These are phyloP conservation scores for Delphinapterus leucas DNA, from an alignment of 2,113 vertebrate genomes.

Conservation along the genomic window DNA sequence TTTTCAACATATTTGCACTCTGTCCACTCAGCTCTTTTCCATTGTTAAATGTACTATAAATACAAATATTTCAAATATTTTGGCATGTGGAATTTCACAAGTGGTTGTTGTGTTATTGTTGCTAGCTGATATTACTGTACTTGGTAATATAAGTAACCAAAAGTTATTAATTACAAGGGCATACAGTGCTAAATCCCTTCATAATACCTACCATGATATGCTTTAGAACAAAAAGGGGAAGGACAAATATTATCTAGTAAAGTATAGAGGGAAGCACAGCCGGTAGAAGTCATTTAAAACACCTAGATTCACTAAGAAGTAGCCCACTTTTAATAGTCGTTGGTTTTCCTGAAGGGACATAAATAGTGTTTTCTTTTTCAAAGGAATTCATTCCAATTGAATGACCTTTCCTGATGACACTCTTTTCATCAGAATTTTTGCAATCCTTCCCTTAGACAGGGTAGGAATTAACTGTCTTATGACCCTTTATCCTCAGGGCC, in stretches of 20 bases:
- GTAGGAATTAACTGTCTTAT: neutral
- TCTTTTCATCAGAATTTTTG: neutral
- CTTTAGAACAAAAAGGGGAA: slow-evolving; percentile 14
- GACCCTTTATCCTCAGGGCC: neutral
- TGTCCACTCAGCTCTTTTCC: neutral
- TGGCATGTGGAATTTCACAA: neutral
- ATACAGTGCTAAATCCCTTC: neutral
- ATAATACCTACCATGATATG: neutral
- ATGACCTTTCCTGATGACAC: slow-evolving; percentile 21
- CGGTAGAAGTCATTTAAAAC: slow-evolving; percentile 1
- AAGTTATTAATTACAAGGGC: neutral
- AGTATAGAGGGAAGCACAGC: neutral
- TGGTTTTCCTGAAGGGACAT: neutral
- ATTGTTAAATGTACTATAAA: neutral
- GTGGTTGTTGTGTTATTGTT: neutral
- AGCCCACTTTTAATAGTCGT: neutral
- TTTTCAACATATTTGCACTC: neutral
- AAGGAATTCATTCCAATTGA: slow-evolving; percentile 30
- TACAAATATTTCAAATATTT: neutral
- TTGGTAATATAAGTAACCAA: slow-evolving; percentile 21
- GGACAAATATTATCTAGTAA: neutral
- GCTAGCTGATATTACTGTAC: neutral
- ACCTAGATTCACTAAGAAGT: neutral
- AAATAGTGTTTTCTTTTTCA: neutral
- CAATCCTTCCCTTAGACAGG: neutral